Conservation (phyloP, 1,140 invertebrate genomes). For the Drosophila littoralis region DNA sequence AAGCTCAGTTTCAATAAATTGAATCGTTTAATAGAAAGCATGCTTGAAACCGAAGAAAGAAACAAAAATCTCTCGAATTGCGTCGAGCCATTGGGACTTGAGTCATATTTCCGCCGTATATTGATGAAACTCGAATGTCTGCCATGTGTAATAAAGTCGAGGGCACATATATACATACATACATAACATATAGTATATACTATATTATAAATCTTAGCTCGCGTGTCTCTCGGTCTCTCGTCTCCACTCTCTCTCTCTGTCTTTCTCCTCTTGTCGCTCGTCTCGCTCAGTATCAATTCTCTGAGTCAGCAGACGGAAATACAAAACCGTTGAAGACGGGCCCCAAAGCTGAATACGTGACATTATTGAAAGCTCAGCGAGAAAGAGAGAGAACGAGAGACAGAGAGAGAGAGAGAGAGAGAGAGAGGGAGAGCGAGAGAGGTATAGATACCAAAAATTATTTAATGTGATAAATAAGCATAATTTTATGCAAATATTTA, state of each 20-base stretch:
- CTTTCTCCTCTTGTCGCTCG: background rate
- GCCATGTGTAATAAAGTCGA: slow-evolving; percentile 24
- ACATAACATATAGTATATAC: no score
- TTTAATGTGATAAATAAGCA: slow-evolving; percentile 65
- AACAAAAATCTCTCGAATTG: background rate
- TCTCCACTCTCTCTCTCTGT: slow-evolving; percentile 12
- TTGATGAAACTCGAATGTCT: slow-evolving; percentile 30
- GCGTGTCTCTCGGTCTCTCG: background rate
- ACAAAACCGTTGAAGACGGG: slow-evolving; percentile 42
- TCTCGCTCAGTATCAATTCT: slow-evolving; percentile 1
- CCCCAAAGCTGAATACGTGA: slow-evolving; percentile 53
- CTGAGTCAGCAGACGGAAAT: slow-evolving; percentile 68
- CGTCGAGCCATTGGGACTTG: slow-evolving; percentile 5
- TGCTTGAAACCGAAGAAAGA: background rate
- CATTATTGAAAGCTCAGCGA: slow-evolving; percentile 33
- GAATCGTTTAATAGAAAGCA: background rate
- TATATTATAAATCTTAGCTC: slow-evolving; percentile 29
- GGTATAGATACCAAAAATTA: slow-evolving; percentile 19
- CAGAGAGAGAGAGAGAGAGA: background rate
- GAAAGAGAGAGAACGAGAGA: background rate
- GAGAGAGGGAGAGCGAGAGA: slow-evolving; percentile 7
- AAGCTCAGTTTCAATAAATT: background rate
- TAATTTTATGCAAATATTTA: slow-evolving; percentile 58
- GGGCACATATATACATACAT: background rate
- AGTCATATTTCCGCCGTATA: slow-evolving; percentile 33